A percentile compares a stretch with the other conserved stretches of the same genome.
Conservation (phyloP, 2,888 invertebrate genomes). For the Eurytoma adleriae region DNA sequence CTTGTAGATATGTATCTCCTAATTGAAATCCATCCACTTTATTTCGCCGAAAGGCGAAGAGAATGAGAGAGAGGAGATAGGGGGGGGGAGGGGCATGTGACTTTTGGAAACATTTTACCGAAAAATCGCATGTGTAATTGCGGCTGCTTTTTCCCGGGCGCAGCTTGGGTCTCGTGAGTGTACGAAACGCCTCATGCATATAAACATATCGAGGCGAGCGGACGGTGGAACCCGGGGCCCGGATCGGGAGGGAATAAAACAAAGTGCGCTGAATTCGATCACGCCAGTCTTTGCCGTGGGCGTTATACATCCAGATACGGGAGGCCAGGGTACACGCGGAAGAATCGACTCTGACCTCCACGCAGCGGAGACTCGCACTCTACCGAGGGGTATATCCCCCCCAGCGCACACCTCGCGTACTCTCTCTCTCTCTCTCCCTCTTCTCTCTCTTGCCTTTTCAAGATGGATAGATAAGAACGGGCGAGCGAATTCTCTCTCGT, state of each 20-base stretch:
- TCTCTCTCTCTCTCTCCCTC: background rate
- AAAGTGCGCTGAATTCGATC: slow-evolving; percentile 44
- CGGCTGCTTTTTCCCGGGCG: background rate
- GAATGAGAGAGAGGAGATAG: no score
- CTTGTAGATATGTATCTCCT: no score
- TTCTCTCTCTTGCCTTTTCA: slow-evolving; percentile 13
- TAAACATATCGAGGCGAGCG: background rate
- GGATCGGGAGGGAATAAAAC: slow-evolving; percentile 14
- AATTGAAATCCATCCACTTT: no score
- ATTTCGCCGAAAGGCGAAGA: no score
- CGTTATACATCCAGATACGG: slow-evolving; percentile 33
- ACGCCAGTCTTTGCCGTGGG: slow-evolving; percentile 45
- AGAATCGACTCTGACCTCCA: slow-evolving; percentile 50
- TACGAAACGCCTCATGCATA: background rate
- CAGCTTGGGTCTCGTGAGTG: background rate
- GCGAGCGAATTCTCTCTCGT: slow-evolving; percentile 57
- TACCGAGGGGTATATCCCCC: background rate
- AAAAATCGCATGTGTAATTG: slow-evolving; percentile 18
- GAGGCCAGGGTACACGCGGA: slow-evolving; percentile 38
- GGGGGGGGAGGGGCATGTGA: background rate
- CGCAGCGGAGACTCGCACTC: slow-evolving; percentile 11
- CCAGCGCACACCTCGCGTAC: background rate
- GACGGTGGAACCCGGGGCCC: background rate
- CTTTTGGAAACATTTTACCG: slow-evolving; percentile 31
- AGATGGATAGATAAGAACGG: slow-evolving; percentile 52